phyloP scores from a whole-genome alignment of 2,113 vertebrate genomes.

The Festucalex cinctus region DNA sequence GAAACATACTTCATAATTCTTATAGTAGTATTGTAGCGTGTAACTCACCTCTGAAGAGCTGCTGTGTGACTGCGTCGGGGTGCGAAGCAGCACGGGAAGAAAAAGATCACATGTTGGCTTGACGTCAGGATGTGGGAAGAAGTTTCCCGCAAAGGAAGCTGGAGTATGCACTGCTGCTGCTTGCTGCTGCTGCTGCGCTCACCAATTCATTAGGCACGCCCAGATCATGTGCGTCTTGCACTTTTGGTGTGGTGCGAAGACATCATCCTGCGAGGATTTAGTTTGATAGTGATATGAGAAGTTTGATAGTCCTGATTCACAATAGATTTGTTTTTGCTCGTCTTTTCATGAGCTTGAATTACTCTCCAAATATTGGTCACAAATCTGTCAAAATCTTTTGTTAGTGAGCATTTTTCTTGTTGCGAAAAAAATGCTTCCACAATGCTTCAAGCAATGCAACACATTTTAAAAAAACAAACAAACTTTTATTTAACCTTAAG shows the following conservation, averaged over 20 bases:
- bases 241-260: not conserved
- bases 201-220: constrained; percentile 1
- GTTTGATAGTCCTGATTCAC: not conserved
- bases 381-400: no score
- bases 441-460: no score
- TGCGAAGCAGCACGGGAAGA: constrained; percentile 41
- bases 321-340: no score
- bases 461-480: no score
- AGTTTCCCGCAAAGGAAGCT: constrained; percentile 30
- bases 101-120: constrained; percentile 52
- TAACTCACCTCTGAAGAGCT: constrained; percentile 44
- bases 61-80: constrained; percentile 42
- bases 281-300: not conserved
- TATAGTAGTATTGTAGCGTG: not conserved
- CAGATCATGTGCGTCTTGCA: not conserved
- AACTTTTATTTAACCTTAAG: no score
- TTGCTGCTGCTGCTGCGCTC: not conserved
- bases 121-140: constrained; percentile 64
- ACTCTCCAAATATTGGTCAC: no score
- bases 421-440: no score
- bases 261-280: not conserved
- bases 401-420: no score
- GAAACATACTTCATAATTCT: not conserved
- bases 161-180: not conserved
- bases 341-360: no score